Evolutionary conservation across 2,797 vertebrate species (phyloP).

Genomic region (Falco peregrinus): DNA sequence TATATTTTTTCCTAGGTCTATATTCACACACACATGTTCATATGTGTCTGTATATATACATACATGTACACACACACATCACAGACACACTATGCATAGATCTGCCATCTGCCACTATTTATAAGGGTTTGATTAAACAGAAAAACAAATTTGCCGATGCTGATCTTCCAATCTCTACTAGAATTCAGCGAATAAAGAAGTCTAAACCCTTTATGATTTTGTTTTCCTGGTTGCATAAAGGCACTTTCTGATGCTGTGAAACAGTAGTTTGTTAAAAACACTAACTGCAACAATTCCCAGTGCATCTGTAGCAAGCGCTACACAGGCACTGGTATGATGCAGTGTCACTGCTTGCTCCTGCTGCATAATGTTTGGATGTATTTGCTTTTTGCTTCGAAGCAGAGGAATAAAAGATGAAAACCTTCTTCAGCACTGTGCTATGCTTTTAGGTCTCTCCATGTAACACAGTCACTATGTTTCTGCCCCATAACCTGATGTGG

Average conservation of each 20-base stretch:
- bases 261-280: neutral
- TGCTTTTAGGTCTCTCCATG: neutral
- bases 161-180: neutral
- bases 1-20: neutral
- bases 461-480: neutral
- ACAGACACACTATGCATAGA: neutral
- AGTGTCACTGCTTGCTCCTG: neutral
- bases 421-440: neutral
- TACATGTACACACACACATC: neutral
- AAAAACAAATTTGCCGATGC: neutral
- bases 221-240: conserved; percentile 47
- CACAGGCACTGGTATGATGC: neutral
- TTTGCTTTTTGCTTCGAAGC: neutral
- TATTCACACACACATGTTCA: neutral
- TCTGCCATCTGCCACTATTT: neutral
- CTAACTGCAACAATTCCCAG: neutral
- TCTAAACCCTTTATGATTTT: neutral
- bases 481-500: neutral
- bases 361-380: rapidly evolving
- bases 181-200: neutral
- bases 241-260: conserved; percentile 65
- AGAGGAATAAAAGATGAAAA: neutral
- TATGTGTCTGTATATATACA: neutral
- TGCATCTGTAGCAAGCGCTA: neutral
- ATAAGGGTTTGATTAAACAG: neutral